Base-by-base conservation (phyloP, 2,797 vertebrate species). In the Acropternis orthonyx region DNA sequence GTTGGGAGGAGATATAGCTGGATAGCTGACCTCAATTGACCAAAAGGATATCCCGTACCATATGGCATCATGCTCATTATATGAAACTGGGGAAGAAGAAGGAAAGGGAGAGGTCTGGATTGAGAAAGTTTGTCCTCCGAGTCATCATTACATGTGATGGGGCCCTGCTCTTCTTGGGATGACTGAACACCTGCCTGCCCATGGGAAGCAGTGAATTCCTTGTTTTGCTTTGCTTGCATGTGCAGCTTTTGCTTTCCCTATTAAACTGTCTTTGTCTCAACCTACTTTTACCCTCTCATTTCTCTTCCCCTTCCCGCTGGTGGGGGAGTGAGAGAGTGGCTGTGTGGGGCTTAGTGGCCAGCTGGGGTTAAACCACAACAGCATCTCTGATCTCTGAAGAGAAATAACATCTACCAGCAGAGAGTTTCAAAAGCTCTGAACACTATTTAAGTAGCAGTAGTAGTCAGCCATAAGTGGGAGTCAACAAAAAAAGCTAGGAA, bases 61-160 rank as follows among this genome's bases (percentile, higher is more conserved):
- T 8, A 7, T 2, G 11, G 34, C 4, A 7, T 21, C 32, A 21
- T 12, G 9, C 11, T 69, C 21, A 21, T 30, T 14, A 4, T 11
- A 14, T 34, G 41, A 34, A 69, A 10, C 30, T 39, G 34, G 30
- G 16, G 22, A 68, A 76, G 22, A 49, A 27, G 41, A 48, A 48
- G 34, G 56, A 69, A 69, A 28, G 20, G 67, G 48, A 61, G 9
- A 30, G 54, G 20, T 14, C 55, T 62, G 83, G 24, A 69, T n/a
- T 34, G 16, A 69, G 26, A 28, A 4, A 0, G 0, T 28, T 39
- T n/a, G 17, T 69, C 41, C 39, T 26, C 21, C 30, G 14, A 18
- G 11, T 30, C 41, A 41, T 9, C 7, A 3, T 48, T 21, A 12
- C 3, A 17, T 20, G 11, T 41, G 34, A 39, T 5, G 7, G 28